These are phyloP conservation scores for Girardinichthys multiradiatus DNA, from an alignment of 2,113 vertebrate species.

Conservation along the genomic window DNA sequence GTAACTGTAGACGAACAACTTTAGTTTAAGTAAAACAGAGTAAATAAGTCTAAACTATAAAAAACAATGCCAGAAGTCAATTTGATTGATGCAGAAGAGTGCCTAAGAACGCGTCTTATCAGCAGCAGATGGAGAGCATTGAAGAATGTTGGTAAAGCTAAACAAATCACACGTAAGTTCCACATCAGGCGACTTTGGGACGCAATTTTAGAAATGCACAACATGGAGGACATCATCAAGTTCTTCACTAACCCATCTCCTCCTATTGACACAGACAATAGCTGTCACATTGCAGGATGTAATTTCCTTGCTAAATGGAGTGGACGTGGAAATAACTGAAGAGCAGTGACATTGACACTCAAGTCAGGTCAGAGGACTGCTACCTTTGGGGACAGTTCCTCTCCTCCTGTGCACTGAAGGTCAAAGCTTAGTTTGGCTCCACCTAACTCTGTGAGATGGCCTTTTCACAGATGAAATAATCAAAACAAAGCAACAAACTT, in stretches of 20 bases:
- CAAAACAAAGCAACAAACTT: conserved; percentile 23
- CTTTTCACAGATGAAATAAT: conserved; percentile 33
- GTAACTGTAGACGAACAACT: not conserved
- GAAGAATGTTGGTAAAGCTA: not conserved
- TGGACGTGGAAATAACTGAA: conserved; percentile 19
- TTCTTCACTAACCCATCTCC: not conserved
- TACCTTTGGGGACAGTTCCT: conserved; percentile 1
- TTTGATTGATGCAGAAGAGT: not conserved
- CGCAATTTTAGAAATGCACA: not conserved
- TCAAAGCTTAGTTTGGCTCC: conserved; percentile 36
- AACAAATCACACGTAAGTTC: not conserved
- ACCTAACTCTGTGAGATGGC: conserved; percentile 17
- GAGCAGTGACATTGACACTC: conserved; percentile 14
- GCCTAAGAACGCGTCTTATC: not conserved
- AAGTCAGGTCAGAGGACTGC: conserved; percentile 9
- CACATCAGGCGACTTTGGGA: too few relatives aligned
- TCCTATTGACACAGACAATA: not conserved
- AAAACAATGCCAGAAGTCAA: not conserved
- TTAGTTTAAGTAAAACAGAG: not conserved
- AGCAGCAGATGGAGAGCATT: not conserved
- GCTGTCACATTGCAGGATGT: conserved; percentile 10
- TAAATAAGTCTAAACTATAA: not conserved
- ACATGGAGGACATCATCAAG: not conserved
- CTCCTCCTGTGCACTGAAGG: conserved; percentile 39
- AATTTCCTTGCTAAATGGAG: conserved; percentile 14